Base-by-base conservation (phyloP, 2,113 vertebrate genomes). In the Trematocara unimaculatum region DNA sequence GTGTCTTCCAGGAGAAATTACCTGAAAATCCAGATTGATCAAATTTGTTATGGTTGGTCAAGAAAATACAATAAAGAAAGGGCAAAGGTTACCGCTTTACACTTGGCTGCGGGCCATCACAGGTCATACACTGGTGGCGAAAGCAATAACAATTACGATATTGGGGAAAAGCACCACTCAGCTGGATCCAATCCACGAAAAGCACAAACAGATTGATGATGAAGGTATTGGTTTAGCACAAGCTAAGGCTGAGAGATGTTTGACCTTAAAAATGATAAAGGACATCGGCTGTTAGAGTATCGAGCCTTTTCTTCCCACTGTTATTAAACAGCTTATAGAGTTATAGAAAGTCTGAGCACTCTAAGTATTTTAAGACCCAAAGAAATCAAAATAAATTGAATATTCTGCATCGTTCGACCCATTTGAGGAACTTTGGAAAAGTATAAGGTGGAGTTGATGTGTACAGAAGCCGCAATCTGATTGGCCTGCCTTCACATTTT, bases 121-220 rank as follows among this genome's bases (percentile, higher is more conserved):
- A 29, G 42, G 70, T 31, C 23, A 49, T 17, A 29, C 42, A 0
- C 4, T 31, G 23, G 15, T 74, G 42, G 42, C 29, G 42, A 47
- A 74, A 47, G 70, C 42, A 74, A 74, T 74, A 49, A 49, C 56
- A 49, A 5, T 58, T 42, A 49, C 5, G 2, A 10, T 62, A 49
- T 62, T 8, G 81, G 81, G 42, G 6, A 2, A 49, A 35, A n/a
- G 31, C 13, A 35, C 14, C 55, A 33, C 17, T 60, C 38, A 4
- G 49, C 62, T n/a, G 81, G 81, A 83, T 18, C 33, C 31, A 20
- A n/a, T 47, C 40, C 15, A 29, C n/a, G 55, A 47, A 77, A 6
- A 77, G 40, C 53, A 77, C 38, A 31, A 51, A 79, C 84, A 49
- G 18, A 56, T 4, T 58, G 40, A 33, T 26, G 79, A 74, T 11